phyloP scores from a whole-genome alignment of 1,140 invertebrate genomes.

The Heliconius congener region DNA sequence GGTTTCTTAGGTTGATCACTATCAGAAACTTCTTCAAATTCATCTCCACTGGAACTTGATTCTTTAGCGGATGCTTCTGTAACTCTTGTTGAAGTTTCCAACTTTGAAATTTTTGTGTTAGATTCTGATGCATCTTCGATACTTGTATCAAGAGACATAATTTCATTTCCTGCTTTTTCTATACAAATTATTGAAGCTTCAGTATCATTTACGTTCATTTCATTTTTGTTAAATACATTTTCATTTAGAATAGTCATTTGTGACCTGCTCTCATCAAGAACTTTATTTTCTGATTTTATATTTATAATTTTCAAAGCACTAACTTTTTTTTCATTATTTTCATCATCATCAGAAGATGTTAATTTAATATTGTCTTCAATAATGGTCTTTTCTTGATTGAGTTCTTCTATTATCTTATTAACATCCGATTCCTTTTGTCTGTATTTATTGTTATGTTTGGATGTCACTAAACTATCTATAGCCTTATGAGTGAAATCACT shows the following conservation, averaged over 20 bases:
- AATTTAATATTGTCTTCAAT: slow-evolving; percentile 61
- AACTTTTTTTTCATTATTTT: slow-evolving; percentile 19
- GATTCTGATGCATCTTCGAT: slow-evolving; percentile 45
- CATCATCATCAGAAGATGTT: slow-evolving; percentile 61
- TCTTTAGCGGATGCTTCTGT: slow-evolving; percentile 17
- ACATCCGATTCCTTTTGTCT: slow-evolving; percentile 55
- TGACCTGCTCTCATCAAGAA: not conserved
- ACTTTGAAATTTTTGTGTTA: not conserved
- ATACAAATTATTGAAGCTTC: slow-evolving; percentile 57
- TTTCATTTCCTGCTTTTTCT: slow-evolving; percentile 47
- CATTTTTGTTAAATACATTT: not conserved
- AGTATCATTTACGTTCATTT: slow-evolving; percentile 43
- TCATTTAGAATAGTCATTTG: not conserved
- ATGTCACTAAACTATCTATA: slow-evolving; percentile 83
- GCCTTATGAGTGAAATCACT: slow-evolving; percentile 87
- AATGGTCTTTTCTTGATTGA: slow-evolving; percentile 64
- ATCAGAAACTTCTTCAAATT: slow-evolving; percentile 82
- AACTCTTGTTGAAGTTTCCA: not conserved
- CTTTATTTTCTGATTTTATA: not conserved
- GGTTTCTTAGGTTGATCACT: slow-evolving; percentile 48
- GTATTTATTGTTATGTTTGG: slow-evolving; percentile 57
- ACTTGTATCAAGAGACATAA: slow-evolving; percentile 57
- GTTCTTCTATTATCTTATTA: slow-evolving; percentile 68
- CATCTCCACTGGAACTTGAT: slow-evolving; percentile 77
- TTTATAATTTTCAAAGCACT: not conserved